These are phyloP conservation scores for Glaucomys volans DNA, from an alignment of 2,113 vertebrate genomes.

Conservation along the genomic window DNA sequence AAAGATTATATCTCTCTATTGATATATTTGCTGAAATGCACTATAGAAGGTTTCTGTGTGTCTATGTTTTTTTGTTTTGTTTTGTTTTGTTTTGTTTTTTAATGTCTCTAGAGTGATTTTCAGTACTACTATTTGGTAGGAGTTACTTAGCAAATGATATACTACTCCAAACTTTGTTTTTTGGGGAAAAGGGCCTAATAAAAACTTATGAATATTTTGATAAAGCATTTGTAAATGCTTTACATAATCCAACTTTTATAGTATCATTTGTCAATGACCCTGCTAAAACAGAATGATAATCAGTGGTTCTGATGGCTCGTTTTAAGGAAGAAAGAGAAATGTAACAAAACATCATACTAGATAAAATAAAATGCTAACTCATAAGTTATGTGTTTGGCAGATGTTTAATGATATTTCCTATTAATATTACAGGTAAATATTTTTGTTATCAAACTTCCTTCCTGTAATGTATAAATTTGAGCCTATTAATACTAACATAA, in stretches of 20 bases:
- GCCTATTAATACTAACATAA: neutral
- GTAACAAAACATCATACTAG: neutral
- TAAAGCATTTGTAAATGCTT: neutral
- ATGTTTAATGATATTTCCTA: neutral
- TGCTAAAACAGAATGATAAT: slow-evolving; percentile 59
- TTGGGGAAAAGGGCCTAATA: neutral
- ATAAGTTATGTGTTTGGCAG: neutral
- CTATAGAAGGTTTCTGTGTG: neutral
- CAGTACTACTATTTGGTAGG: neutral
- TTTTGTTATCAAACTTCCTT: neutral
- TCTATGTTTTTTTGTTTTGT: neutral
- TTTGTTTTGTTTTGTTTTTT: neutral
- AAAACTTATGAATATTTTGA: slow-evolving; percentile 4
- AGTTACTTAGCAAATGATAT: slow-evolving; percentile 31
- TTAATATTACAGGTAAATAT: neutral
- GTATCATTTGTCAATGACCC: slow-evolving; percentile 28
- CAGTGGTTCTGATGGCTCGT: neutral
- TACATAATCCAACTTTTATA: neutral
- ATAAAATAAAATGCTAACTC: slow-evolving; percentile 39
- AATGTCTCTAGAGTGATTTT: neutral
- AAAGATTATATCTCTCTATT: slow-evolving; percentile 57
- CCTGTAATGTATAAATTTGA: neutral
- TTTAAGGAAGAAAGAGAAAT: neutral
- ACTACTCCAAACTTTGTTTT: neutral
- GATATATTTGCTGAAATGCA: slow-evolving; percentile 31